Evolutionary conservation across 2,888 invertebrate species (phyloP).

Genomic region (Conistra vaccinii): DNA sequence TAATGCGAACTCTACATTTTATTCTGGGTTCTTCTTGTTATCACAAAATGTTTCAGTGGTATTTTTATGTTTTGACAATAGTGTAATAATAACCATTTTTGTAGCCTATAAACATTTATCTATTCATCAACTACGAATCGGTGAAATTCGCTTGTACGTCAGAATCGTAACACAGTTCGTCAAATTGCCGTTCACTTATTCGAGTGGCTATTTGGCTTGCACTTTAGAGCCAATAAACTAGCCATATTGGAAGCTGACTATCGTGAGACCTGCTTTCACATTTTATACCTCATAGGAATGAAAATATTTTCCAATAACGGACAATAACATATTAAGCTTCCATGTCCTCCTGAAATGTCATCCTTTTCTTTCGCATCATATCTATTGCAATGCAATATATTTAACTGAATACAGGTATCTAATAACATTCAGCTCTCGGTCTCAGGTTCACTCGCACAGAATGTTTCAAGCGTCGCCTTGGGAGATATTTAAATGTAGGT

Average conservation of each 20-base stretch:
- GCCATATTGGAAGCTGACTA: neutral
- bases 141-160: neutral
- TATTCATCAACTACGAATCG: neutral
- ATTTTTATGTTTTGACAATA: too few relatives aligned
- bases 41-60: too few relatives aligned
- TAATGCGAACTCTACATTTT: neutral
- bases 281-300: neutral
- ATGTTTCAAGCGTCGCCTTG: conserved; percentile 18
- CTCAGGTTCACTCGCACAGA: neutral
- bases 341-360: neutral
- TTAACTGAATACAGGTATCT: neutral
- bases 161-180: neutral
- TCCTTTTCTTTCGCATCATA: neutral
- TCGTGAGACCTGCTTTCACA: neutral
- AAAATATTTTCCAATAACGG: neutral
- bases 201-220: neutral
- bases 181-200: neutral
- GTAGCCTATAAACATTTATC: too few relatives aligned
- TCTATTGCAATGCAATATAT: conserved; percentile 7
- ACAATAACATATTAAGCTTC: neutral
- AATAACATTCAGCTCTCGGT: neutral
- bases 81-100: too few relatives aligned
- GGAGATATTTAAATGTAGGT: conserved; percentile 17
- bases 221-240: conserved; percentile 9
- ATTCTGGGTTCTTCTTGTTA: neutral